Percentiles rank a stretch among this genome's conserved stretches.
Evolutionary conservation across 1,140 invertebrate species (phyloP).

Genomic region (Temnothorax nylanderi): DNA sequence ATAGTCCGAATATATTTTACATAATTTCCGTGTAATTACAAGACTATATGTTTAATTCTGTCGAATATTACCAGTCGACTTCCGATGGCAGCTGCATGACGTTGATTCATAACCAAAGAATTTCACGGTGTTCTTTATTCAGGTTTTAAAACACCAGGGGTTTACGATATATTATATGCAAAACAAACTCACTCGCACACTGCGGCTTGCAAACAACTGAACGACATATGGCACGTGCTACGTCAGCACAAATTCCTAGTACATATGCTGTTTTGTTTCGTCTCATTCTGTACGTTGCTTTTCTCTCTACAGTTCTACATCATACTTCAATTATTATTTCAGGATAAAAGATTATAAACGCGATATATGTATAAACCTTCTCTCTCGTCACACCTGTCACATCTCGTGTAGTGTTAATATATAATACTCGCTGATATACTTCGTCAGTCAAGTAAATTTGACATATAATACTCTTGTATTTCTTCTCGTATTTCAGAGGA

Average conservation of each 20-base stretch:
- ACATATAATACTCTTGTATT: neutral
- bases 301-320: neutral
- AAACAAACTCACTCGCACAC: slow-evolving; percentile 64
- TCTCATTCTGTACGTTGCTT: neutral
- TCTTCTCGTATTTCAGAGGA: neutral
- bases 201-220: slow-evolving; percentile 23
- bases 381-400: neutral
- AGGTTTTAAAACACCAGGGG: neutral
- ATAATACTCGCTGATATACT: slow-evolving; percentile 17
- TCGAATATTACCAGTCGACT: neutral
- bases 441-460: slow-evolving; percentile 21
- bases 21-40: neutral
- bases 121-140: slow-evolving; percentile 47
- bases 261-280: slow-evolving; percentile 13
- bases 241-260: slow-evolving; percentile 1
- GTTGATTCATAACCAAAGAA: slow-evolving; percentile 13
- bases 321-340: neutral
- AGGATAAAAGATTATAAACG: slow-evolving; percentile 17
- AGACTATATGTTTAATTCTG: neutral
- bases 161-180: slow-evolving; percentile 61
- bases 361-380: neutral
- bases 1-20: neutral
- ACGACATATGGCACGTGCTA: neutral
- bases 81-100: neutral
- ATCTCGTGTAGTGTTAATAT: neutral